A percentile compares a stretch with the other conserved stretches of the same genome.
phyloP scores from a whole-genome alignment of 1,140 invertebrate species.

The Bombyx mandarina region DNA sequence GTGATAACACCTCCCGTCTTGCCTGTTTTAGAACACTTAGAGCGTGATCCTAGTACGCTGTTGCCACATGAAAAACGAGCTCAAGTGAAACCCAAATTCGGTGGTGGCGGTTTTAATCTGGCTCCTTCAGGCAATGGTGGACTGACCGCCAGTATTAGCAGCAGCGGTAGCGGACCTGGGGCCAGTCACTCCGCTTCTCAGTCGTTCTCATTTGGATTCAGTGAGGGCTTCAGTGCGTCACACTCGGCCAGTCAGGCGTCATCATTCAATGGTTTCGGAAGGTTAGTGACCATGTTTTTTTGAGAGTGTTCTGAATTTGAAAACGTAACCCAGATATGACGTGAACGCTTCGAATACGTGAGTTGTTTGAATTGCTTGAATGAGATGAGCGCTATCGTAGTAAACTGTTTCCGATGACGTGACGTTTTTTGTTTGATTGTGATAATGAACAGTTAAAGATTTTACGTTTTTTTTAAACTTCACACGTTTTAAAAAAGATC shows the following conservation, averaged over 20 bases:
- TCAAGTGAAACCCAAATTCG: constrained; percentile 37
- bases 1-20: constrained; percentile 58
- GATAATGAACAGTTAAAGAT: too few relatives aligned
- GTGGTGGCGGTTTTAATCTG: constrained; percentile 44
- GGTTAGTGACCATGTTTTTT: constrained; percentile 27
- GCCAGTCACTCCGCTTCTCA: constrained; percentile 55
- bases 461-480: too few relatives aligned
- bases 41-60: constrained; percentile 55
- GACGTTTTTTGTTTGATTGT: background rate
- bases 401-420: too few relatives aligned
- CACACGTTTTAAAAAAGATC: too few relatives aligned
- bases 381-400: too few relatives aligned
- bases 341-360: too few relatives aligned
- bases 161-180: constrained; percentile 44
- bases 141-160: constrained; percentile 49
- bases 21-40: constrained; percentile 56
- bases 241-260: constrained; percentile 59
- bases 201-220: constrained; percentile 61
- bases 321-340: background rate
- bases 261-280: constrained; percentile 58
- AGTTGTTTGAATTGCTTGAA: too few relatives aligned
- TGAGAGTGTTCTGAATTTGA: background rate
- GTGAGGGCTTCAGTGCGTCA: constrained; percentile 58
- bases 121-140: constrained; percentile 44
- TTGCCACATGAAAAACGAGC: constrained; percentile 34